Conservation (phyloP, 1,140 invertebrate genomes). For the Cyclargus thomasi region DNA sequence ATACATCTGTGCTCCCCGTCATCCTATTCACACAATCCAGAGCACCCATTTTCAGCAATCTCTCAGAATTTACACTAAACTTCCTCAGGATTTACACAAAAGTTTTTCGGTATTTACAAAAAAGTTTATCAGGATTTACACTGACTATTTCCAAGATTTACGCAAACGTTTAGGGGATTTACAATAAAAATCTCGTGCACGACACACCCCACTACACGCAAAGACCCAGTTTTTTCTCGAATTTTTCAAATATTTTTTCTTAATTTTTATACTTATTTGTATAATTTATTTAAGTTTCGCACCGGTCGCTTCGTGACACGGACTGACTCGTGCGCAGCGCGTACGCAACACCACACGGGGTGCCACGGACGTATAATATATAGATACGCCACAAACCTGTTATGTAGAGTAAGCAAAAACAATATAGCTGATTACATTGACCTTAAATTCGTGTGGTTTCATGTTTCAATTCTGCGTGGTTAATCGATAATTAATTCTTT, state of each 20-base stretch:
- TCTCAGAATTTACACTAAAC: neutral
- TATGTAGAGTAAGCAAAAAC: conserved; percentile 1
- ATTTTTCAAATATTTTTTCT: neutral
- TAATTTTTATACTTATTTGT: neutral
- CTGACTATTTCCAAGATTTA: neutral
- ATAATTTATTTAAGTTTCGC: neutral
- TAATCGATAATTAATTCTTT: neutral
- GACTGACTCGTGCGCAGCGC: conserved; percentile 34
- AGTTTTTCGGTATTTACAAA: neutral
- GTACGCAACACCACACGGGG: conserved; percentile 23
- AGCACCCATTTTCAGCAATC: conserved; percentile 40
- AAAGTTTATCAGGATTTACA: neutral
- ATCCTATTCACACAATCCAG: conserved; percentile 53
- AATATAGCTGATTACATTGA: conserved; percentile 10
- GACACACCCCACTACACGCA: neutral
- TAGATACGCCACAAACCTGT: conserved; percentile 23
- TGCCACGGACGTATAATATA: conserved; percentile 15
- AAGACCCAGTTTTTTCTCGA: neutral
- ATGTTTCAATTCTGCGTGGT: neutral
- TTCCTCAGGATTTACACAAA: neutral
- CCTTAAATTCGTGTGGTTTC: neutral
- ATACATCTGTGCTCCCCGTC: conserved; percentile 55
- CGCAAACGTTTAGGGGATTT: neutral
- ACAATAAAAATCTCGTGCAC: neutral
- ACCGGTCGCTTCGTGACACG: conserved; percentile 20